Conservation (phyloP, 2,113 vertebrate species). For the Pyxicephalus adspersus region DNA sequence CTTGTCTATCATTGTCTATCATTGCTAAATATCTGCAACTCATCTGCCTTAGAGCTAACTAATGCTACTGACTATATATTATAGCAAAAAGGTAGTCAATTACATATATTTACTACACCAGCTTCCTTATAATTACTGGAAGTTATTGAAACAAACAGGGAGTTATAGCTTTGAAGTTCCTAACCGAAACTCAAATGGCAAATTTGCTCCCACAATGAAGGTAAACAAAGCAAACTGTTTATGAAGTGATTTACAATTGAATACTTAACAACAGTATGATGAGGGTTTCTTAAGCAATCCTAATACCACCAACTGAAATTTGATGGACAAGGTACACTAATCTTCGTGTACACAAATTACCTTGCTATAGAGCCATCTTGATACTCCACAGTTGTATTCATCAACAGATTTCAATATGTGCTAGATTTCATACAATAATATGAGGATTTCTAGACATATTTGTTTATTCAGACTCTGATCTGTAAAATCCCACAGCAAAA, state of each 20-base stretch:
- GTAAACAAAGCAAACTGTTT: slow-evolving; percentile 74
- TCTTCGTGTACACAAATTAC: slow-evolving; percentile 47
- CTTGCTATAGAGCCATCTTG: neutral
- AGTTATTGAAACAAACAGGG: slow-evolving; percentile 79
- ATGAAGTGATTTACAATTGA: slow-evolving; percentile 64
- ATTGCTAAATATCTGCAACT: slow-evolving; percentile 59
- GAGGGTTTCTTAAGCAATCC: slow-evolving; percentile 63
- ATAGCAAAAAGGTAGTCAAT: slow-evolving; percentile 76
- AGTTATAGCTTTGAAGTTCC: slow-evolving; percentile 73
- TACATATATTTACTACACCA: slow-evolving; percentile 78
- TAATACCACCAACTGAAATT: slow-evolving; percentile 49
- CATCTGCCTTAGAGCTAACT: slow-evolving; percentile 65
- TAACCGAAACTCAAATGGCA: slow-evolving; percentile 75
- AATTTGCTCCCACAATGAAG: slow-evolving; percentile 71
- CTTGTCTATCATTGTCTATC: neutral
- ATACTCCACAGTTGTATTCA: neutral
- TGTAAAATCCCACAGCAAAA: neutral
- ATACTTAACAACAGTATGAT: slow-evolving; percentile 57
- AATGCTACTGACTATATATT: slow-evolving; percentile 77
- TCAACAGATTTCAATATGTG: neutral
- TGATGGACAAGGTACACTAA: slow-evolving; percentile 60
- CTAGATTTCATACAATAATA: neutral
- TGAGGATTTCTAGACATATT: neutral
- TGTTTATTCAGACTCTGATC: neutral
- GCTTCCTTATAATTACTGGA: slow-evolving; percentile 81